Evolutionary conservation across 2,113 vertebrate genomes (phyloP), one percentile per base, ranked within the genome.

Genomic region (Rhinolophus sinicus): DNA sequence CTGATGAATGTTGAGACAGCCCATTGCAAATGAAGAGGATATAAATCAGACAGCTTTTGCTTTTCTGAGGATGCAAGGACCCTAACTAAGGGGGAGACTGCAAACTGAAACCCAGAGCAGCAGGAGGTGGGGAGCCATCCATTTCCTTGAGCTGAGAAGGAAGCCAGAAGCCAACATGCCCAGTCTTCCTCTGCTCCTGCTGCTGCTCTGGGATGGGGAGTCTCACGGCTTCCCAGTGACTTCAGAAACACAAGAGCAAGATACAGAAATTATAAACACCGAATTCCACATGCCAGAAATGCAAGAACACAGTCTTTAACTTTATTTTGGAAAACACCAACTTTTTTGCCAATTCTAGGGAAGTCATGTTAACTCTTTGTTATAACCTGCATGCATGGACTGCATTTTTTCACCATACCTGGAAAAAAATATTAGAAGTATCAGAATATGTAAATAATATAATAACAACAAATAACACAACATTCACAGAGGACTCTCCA

Each of bases 1-100:
- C 21, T 40, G 69, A 70, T 75, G 96, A 96, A 96, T n/a, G 18
- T 56, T 92, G 40, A 92, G 33, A 56, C 47, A 3, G 30, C 26
- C 47, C 11, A 83, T 95, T 93, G 83, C 93, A 97, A 97, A 97
- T 97, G 86, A 50, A 96, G 95, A 97, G 93, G 97, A 97, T 50
- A 67, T 96, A 96, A 98, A 69, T 98, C 97, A 98, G 73, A 28
- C 6, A 33, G 69, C 38, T 91, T 93, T 44, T 95, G 69, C 64
- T 94, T 54, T 96, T 77, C 38, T 62, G 72, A 26, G 54, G 70
- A 19, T 52, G 28, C 30, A 75, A 81, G 52, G 91, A 13, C 77
- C 97, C 65, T 72, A 62, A 8, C 98, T 97, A 98, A 98, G 95
- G 82, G 76, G 94, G 75, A 72, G 56, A 16, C 50, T 7, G 9